Base-by-base conservation (phyloP, 2,888 invertebrate genomes). In the Branchipolynoe longqiensis region DNA sequence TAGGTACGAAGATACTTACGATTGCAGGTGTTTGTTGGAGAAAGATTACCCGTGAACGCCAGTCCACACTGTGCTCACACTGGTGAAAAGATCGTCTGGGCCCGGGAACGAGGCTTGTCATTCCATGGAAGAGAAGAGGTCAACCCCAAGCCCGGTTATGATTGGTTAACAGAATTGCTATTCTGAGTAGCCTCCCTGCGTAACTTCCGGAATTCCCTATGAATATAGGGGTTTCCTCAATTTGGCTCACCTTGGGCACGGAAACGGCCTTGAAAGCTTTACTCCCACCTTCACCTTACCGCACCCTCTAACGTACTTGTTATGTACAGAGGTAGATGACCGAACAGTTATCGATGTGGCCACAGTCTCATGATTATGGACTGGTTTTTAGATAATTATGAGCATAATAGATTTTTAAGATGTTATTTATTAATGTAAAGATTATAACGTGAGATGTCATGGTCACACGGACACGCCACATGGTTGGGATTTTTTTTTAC, bases 21-120 rank as follows among this genome's bases (percentile, higher is more conserved):
- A 25, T 48, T 78, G 28, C 28, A 48, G 78, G 41, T 78, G 41
- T 78, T 48, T 18, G 22, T 18, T 54, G 28, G 28, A 54, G 78
- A n/a, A 0, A 22, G 54, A 28, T n/a, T 14, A 48, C 18, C n/a
- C n/a, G 25, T 28, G 28, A 41, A 78, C 78, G n/a, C 78, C 38
- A n/a, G 73, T 18, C 48, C 41, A 48, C 38, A n/a, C 54, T 18
- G 41, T n/a, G 78, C 54, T 28, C 78, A 33, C 78, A 48, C 28
- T 78, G 78, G 31, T 78, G 78, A 78, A 78, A 28, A 78, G 78
- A 48, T 48, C 78, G 78, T 31, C 78, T 78, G 78, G 48, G 3
- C 1, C 31, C 31, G 14, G 48, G 54, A 78, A 78, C 78, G 78
- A 78, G 78, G 78, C 78, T 78, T 12, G 18, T 18, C 78, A 18